A percentile compares a stretch with the other conserved stretches of the same genome.
Conservation (phyloP, 2,797 vertebrate species). For the Hirundo rustica region DNA sequence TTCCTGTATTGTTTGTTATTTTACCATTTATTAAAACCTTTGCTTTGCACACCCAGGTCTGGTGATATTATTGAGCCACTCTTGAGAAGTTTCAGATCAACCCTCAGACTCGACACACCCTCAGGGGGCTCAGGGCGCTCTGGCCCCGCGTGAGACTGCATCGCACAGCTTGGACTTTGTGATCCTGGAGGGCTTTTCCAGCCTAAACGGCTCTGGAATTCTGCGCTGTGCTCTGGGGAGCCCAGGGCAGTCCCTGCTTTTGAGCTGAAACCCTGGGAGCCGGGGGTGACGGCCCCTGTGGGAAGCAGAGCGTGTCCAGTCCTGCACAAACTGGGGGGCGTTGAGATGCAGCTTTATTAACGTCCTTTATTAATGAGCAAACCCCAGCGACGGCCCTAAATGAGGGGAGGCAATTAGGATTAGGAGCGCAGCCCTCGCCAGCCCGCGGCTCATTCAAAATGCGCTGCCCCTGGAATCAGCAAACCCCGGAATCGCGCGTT, state of each 20-base stretch:
- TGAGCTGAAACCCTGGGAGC: neutral
- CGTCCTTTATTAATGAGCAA: neutral
- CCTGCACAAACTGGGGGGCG: neutral
- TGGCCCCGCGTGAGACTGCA: neutral
- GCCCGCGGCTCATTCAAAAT: slow-evolving; percentile 23
- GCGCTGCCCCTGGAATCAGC: neutral
- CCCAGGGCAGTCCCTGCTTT: neutral
- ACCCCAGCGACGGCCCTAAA: neutral
- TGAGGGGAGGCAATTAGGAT: slow-evolving; percentile 12
- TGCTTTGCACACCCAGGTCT: neutral
- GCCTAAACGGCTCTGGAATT: neutral
- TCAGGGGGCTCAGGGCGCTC: neutral
- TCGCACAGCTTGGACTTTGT: neutral
- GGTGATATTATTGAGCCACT: neutral
- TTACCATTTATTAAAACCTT: too few relatives aligned
- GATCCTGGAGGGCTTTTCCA: neutral
- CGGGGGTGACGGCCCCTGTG: accelerated
- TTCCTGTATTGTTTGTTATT: too few relatives aligned
- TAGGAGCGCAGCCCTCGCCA: neutral
- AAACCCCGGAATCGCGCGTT: neutral
- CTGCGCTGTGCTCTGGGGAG: neutral
- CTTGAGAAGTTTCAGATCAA: neutral
- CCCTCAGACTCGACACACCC: neutral
- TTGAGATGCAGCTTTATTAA: neutral
- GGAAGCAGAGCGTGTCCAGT: neutral